phyloP scores from a whole-genome alignment of 2,888 invertebrate genomes.

The Hypsopygia costalis region DNA sequence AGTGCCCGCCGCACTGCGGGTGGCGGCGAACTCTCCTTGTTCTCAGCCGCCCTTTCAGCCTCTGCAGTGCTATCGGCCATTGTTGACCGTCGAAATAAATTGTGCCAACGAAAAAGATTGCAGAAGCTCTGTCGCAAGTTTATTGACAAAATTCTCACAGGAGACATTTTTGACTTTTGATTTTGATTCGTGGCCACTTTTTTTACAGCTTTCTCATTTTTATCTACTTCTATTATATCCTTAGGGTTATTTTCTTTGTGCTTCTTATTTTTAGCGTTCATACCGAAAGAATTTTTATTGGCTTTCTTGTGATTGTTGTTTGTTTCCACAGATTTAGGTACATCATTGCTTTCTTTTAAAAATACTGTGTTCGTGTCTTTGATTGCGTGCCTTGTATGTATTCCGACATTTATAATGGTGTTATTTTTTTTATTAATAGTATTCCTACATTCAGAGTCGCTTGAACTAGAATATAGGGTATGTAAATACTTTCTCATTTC shows the following conservation, averaged over 20 bases:
- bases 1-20: slow-evolving; percentile 62
- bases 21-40: slow-evolving; percentile 52
- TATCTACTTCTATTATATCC: slow-evolving; percentile 54
- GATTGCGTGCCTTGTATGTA: slow-evolving; percentile 49
- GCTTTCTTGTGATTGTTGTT: slow-evolving; percentile 72
- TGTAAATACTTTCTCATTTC: slow-evolving; percentile 92
- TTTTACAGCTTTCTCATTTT: slow-evolving; percentile 61
- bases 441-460: slow-evolving; percentile 81
- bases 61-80: slow-evolving; percentile 39
- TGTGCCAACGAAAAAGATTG: slow-evolving; percentile 87
- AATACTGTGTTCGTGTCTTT: slow-evolving; percentile 51
- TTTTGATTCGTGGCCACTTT: slow-evolving; percentile 36
- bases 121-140: slow-evolving; percentile 92
- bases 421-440: slow-evolving; percentile 71
- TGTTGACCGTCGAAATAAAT: slow-evolving; percentile 32
- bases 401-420: slow-evolving; percentile 63
- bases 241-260: slow-evolving; percentile 63
- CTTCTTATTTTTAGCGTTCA: slow-evolving; percentile 83
- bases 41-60: slow-evolving; percentile 43
- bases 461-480: slow-evolving; percentile 88
- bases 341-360: slow-evolving; percentile 55
- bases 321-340: slow-evolving; percentile 49
- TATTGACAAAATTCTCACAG: slow-evolving; percentile 84
- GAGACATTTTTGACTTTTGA: slow-evolving; percentile 82
- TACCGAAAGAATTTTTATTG: slow-evolving; percentile 78